These are phyloP conservation scores for Fukomys damarensis DNA, from an alignment of 2,113 vertebrate species.

Conservation along the genomic window DNA sequence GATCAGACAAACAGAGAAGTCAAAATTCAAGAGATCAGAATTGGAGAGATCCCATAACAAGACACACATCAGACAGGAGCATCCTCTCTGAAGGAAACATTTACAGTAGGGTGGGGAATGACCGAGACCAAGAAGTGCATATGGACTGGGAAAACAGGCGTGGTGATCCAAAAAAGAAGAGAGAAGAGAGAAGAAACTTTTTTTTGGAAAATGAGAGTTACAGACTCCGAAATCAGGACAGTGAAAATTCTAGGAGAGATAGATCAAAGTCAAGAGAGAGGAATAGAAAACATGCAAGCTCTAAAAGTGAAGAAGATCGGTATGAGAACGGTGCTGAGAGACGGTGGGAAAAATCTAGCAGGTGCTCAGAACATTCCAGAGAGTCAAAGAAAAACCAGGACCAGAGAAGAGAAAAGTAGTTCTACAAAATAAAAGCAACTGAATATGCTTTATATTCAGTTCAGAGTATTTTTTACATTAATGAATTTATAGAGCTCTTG, in stretches of 20 bases:
- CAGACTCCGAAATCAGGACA: constrained; percentile 81
- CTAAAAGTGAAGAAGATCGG: constrained; percentile 75
- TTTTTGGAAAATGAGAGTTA: constrained; percentile 86
- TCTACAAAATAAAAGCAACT: neutral
- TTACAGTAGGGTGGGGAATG: constrained; percentile 74
- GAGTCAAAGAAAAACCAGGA: constrained; percentile 84
- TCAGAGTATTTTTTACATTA: constrained; percentile 76
- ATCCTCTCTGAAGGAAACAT: constrained; percentile 78
- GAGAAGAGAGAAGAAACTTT: constrained; percentile 83
- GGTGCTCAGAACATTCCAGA: constrained; percentile 83
- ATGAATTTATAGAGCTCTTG: constrained; percentile 81
- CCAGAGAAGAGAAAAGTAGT: constrained; percentile 83
- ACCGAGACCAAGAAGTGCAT: constrained; percentile 80
- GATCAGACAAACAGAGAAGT: constrained; percentile 82
- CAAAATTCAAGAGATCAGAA: constrained; percentile 73
- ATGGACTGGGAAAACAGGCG: constrained; percentile 80
- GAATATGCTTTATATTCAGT: constrained; percentile 52
- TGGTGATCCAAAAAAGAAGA: constrained; percentile 81
- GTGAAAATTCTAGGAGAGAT: constrained; percentile 81
- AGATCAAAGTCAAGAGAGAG: constrained; percentile 88
- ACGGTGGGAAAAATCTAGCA: constrained; percentile 79
- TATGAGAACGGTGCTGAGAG: constrained; percentile 86
- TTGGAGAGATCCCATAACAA: constrained; percentile 79
- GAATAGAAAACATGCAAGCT: constrained; percentile 77
- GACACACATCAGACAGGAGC: constrained; percentile 74